Percentiles rank a stretch among this genome's conserved stretches.
Evolutionary conservation across 2,888 invertebrate genomes (phyloP).

Genomic region (Andrena flavipes): DNA sequence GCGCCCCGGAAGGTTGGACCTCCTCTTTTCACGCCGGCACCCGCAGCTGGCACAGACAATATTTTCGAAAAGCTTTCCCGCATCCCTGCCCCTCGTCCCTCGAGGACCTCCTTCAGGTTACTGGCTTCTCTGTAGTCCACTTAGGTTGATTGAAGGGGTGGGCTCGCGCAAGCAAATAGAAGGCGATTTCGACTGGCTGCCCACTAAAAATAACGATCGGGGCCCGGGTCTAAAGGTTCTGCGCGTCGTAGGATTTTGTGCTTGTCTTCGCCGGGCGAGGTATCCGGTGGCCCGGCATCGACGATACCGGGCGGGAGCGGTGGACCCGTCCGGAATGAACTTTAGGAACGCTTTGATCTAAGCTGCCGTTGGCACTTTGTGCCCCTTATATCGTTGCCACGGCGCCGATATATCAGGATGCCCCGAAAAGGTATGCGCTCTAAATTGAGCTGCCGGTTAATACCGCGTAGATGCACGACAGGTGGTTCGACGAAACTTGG

Average conservation of each 20-base stretch:
- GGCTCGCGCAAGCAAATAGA: conserved; percentile 32
- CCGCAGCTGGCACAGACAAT: conserved; percentile 27
- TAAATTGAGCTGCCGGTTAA: conserved; percentile 40
- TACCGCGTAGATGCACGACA: conserved; percentile 49
- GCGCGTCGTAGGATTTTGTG: conserved; percentile 27
- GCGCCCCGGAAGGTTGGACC: conserved; percentile 34
- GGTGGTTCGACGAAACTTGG: conserved; percentile 46
- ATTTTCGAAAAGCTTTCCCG: conserved; percentile 48
- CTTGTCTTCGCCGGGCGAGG: conserved; percentile 41
- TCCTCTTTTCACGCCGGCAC: neutral
- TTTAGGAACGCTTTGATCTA: conserved; percentile 75
- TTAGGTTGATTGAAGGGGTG: conserved; percentile 60
- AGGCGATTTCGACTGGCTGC: conserved; percentile 53
- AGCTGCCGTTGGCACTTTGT: conserved; percentile 58
- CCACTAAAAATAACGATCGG: conserved; percentile 60
- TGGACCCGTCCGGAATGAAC: conserved; percentile 74
- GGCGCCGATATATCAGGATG: conserved; percentile 57
- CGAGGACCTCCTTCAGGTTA: conserved; percentile 11
- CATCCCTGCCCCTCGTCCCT: neutral
- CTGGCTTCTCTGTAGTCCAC: conserved; percentile 49
- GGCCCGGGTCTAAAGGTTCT: conserved; percentile 5
- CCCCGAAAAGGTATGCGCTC: conserved; percentile 46
- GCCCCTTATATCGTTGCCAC: conserved; percentile 20
- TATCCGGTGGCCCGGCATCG: conserved; percentile 58
- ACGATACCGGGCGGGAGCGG: conserved; percentile 43